phyloP scores from a whole-genome alignment of 2,113 vertebrate genomes.

The Cichladusa arquata region DNA sequence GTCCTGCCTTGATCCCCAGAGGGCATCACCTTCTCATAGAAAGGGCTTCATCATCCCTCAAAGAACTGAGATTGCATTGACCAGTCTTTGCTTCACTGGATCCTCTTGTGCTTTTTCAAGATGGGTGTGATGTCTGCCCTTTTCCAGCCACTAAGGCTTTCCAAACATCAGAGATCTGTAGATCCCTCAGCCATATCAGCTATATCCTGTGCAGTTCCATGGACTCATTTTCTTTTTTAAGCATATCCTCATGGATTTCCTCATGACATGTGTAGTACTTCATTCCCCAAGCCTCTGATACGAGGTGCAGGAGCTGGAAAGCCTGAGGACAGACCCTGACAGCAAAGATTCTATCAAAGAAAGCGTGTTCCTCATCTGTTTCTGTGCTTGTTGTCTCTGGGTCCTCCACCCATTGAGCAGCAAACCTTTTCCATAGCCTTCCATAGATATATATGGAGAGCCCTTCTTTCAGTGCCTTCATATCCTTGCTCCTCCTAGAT shows the following conservation, averaged over 20 bases:
- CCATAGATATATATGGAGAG: accelerated
- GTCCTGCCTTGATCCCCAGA: neutral
- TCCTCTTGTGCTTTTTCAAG: neutral
- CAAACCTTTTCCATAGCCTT: neutral
- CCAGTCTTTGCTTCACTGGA: neutral
- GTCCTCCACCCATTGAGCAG: neutral
- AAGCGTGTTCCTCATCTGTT: neutral
- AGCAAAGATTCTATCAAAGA: neutral
- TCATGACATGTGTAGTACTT: accelerated
- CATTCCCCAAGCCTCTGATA: neutral
- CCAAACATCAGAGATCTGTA: neutral
- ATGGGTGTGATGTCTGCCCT: neutral
- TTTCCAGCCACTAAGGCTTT: neutral
- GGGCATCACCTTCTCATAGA: neutral
- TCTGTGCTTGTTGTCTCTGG: neutral
- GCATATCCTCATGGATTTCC: neutral
- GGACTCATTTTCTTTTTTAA: neutral
- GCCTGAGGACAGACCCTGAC: neutral
- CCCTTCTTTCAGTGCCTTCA: neutral
- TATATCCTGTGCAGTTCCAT: neutral
- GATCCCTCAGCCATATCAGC: neutral
- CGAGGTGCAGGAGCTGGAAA: neutral
- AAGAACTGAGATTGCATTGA: neutral
- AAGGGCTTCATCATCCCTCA: neutral
- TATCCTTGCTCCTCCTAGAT: neutral